Conservation (phyloP, 53 echinoderm and acorn worm genomes). For the Arbacia lixula region DNA sequence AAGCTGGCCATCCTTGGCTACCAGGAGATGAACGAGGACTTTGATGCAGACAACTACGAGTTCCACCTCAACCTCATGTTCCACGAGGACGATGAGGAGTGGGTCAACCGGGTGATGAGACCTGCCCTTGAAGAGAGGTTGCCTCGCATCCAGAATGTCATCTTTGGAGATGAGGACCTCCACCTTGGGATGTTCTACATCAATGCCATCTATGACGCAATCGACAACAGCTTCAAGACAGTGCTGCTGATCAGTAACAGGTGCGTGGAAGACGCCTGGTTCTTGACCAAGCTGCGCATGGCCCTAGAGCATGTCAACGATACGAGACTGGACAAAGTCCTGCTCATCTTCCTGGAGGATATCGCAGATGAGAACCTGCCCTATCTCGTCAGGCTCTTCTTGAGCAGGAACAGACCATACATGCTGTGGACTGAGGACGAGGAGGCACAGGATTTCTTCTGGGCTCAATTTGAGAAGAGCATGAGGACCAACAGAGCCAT, state of each 20-base stretch:
- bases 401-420: conserved; percentile 27
- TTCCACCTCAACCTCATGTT: conserved; percentile 33
- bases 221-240: conserved; percentile 25
- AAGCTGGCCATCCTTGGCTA: conserved; percentile 8
- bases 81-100: conserved; percentile 17
- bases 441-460: conserved; percentile 10
- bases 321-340: conserved; percentile 19
- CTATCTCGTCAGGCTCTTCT: conserved; percentile 5
- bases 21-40: not conserved
- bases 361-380: not conserved
- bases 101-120: not conserved
- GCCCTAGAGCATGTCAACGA: conserved; percentile 21
- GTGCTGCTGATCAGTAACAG: conserved; percentile 12
- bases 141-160: conserved; percentile 6
- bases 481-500: conserved; percentile 16
- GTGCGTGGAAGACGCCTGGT: not conserved
- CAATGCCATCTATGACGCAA: conserved; percentile 12
- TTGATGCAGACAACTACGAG: conserved; percentile 4
- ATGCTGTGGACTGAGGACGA: conserved; percentile 8
- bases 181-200: not conserved
- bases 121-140: conserved; percentile 26
- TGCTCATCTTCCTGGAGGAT: conserved; percentile 23
- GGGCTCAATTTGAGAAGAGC: conserved; percentile 15
- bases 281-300: conserved; percentile 12
- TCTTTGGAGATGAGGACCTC: conserved; percentile 10